phyloP scores from a whole-genome alignment of 23 tunicate genomes.

The Trididemnum clinides region DNA sequence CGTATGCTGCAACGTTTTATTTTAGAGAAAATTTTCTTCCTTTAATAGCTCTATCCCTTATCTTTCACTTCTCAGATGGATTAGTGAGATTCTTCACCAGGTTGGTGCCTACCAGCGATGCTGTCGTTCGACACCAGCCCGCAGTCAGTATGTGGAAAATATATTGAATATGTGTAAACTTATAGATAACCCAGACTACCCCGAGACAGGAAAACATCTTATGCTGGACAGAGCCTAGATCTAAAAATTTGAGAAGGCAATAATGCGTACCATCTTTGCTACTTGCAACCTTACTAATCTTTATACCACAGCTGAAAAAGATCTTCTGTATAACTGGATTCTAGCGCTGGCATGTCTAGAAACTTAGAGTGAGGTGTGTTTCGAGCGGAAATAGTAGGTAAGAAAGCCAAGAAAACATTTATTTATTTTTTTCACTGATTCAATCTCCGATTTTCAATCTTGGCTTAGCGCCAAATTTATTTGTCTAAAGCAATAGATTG shows the following conservation, averaged over 20 bases:
- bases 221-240: neutral
- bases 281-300: neutral
- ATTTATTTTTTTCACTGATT: too few relatives aligned
- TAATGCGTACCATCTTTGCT: neutral
- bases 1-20: too few relatives aligned
- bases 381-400: neutral
- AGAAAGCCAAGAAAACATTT: neutral
- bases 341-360: neutral
- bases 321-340: neutral
- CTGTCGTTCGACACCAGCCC: neutral
- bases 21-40: neutral
- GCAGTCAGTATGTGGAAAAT: neutral
- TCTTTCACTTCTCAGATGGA: neutral
- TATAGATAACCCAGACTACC: neutral
- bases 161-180: neutral
- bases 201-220: neutral
- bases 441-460: too few relatives aligned
- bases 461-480: too few relatives aligned
- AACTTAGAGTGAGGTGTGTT: neutral
- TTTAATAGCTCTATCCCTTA: neutral
- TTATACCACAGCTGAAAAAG: neutral
- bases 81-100: neutral
- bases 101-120: neutral
- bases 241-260: neutral
- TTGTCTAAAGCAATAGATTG: too few relatives aligned